A percentile compares a stretch with the other conserved stretches of the same genome.
Evolutionary conservation across 1,140 invertebrate genomes (phyloP).

Genomic region (Drosophila bipectinata): DNA sequence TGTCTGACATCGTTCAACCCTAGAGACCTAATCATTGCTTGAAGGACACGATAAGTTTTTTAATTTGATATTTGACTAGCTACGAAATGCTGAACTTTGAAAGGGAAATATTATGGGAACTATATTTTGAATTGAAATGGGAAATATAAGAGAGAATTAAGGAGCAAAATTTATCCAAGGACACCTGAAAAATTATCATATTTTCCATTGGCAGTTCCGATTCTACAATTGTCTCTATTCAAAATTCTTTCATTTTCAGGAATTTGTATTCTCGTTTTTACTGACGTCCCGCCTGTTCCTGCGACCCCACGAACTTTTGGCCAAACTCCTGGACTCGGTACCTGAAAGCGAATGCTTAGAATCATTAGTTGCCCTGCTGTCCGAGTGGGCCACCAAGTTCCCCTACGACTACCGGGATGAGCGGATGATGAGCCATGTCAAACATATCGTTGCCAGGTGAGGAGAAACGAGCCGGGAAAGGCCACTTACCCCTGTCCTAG

Average conservation of each 20-base stretch:
- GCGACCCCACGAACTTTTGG: slow-evolving; percentile 80
- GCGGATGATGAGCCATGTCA: slow-evolving; percentile 86
- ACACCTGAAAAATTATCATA: no score
- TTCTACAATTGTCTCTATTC: background rate
- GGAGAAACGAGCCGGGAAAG: slow-evolving; percentile 6
- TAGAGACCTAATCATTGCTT: background rate
- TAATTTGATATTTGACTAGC: background rate
- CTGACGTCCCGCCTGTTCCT: slow-evolving; percentile 82
- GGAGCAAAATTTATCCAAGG: no score
- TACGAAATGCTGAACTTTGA: no score
- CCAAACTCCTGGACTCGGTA: slow-evolving; percentile 79
- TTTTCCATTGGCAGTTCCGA: background rate
- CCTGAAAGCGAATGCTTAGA: slow-evolving; percentile 76
- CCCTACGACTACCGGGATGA: slow-evolving; percentile 88
- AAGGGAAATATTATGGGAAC: no score
- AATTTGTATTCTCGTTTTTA: slow-evolving; percentile 83
- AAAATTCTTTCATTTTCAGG: slow-evolving; percentile 61
- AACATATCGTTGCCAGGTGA: slow-evolving; percentile 84
- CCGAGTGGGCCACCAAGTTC: slow-evolving; percentile 85
- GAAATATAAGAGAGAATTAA: no score
- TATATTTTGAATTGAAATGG: no score
- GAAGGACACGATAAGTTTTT: background rate
- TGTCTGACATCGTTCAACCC: slow-evolving; percentile 19
- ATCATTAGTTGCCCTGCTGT: slow-evolving; percentile 75
- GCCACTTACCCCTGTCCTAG: slow-evolving; percentile 7